phyloP scores from a whole-genome alignment of 2,113 vertebrate genomes.

The Oreotragus oreotragus region DNA sequence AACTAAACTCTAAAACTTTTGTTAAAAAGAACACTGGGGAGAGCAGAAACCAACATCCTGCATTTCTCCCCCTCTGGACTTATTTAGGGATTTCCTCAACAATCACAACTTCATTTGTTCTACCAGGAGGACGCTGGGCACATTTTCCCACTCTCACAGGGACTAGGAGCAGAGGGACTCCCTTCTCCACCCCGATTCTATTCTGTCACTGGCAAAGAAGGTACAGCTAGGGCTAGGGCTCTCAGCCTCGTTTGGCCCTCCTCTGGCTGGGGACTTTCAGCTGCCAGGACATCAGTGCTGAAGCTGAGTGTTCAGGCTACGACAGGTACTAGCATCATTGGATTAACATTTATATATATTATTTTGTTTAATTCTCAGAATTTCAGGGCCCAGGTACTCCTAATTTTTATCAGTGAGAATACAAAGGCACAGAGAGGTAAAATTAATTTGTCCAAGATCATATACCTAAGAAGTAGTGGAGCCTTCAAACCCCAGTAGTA shows the following conservation, averaged over 20 bases:
- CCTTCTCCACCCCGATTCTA: not conserved
- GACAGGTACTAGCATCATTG: not conserved
- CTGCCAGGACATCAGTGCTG: not conserved
- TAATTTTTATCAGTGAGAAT: no score
- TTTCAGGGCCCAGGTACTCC: not conserved
- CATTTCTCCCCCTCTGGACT: not conserved
- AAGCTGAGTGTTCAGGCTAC: not conserved
- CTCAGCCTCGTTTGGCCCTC: not conserved
- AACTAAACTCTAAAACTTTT: not conserved
- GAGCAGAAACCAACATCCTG: not conserved
- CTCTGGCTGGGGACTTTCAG: not conserved
- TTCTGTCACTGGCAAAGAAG: not conserved
- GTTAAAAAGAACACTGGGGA: not conserved
- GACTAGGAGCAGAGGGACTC: not conserved
- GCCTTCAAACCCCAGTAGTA: not conserved
- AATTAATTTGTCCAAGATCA: not conserved
- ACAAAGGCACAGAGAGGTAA: not conserved
- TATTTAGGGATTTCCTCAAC: not conserved
- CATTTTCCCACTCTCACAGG: not conserved
- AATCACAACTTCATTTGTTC: not conserved
- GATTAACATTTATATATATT: not conserved
- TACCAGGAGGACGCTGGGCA: not conserved
- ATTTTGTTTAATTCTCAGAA: not conserved
- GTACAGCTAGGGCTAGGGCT: accelerated
- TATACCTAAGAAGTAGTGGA: not conserved